phyloP scores from a whole-genome alignment of 2,888 invertebrate species.

The Ligdia adustata region DNA sequence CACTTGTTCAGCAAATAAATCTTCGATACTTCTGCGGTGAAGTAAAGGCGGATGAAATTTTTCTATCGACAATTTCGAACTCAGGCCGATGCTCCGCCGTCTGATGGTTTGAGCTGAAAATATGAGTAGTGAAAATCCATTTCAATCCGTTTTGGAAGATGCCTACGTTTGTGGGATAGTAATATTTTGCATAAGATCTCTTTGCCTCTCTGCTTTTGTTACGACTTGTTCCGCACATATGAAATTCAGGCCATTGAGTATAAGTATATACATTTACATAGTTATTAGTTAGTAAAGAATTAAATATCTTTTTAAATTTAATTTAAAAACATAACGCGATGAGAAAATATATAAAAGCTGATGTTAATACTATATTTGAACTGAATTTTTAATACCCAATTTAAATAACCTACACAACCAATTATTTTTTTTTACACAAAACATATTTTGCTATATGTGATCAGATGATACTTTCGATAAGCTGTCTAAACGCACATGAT shows the following conservation, averaged over 20 bases:
- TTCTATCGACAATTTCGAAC: constrained; percentile 41
- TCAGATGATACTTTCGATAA: too few species aligned
- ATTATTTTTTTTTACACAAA: too few species aligned
- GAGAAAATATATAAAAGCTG: too few species aligned
- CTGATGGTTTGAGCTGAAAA: constrained; percentile 43
- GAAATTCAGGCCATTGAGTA: background rate
- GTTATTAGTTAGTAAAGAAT: too few species aligned
- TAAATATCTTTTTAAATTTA: too few species aligned
- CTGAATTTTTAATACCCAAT: too few species aligned
- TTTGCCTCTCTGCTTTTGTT: constrained; percentile 1
- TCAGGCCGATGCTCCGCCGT: constrained; percentile 43
- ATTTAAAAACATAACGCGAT: too few species aligned
- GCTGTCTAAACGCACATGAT: too few species aligned
- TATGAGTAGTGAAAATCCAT: constrained; percentile 23
- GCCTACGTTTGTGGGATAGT: constrained; percentile 10
- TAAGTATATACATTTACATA: too few species aligned
- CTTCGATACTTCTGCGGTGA: constrained; percentile 41
- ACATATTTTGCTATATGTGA: too few species aligned
- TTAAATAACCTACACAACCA: too few species aligned
- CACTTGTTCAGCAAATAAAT: constrained; percentile 50
- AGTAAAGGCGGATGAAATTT: constrained; percentile 38
- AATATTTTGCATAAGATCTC: constrained; percentile 1
- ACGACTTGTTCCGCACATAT: background rate
- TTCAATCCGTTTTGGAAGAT: constrained; percentile 15
- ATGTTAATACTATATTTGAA: too few species aligned